phyloP scores from a whole-genome alignment of 2,888 invertebrate genomes.

The Mimas tiliae region DNA sequence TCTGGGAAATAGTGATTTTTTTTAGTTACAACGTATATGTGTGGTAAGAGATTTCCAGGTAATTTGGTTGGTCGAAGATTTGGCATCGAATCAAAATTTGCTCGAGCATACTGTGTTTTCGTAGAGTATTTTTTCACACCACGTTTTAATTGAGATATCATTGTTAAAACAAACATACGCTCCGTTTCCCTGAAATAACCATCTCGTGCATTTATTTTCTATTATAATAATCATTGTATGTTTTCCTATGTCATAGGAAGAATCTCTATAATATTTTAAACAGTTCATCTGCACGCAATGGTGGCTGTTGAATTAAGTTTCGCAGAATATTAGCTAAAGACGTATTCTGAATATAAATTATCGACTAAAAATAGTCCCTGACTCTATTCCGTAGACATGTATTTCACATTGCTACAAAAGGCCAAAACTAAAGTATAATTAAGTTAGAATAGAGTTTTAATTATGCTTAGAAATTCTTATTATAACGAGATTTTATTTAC shows the following conservation, averaged over 20 bases:
- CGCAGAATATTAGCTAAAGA: slow-evolving; percentile 1
- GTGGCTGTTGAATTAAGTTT: slow-evolving; percentile 8
- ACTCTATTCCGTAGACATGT: slow-evolving; percentile 5
- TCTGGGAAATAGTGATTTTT: slow-evolving; percentile 23
- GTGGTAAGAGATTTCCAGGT: slow-evolving; percentile 23
- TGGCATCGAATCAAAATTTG: slow-evolving; percentile 23
- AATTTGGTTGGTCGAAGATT: slow-evolving; percentile 12
- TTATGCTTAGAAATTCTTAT: neutral
- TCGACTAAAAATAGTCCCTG: slow-evolving; percentile 16
- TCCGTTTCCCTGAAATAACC: neutral
- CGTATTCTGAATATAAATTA: slow-evolving; percentile 19
- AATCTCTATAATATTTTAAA: neutral
- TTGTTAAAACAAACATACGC: slow-evolving; percentile 17
- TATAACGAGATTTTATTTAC: neutral
- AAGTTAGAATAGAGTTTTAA: neutral
- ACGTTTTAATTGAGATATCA: slow-evolving; percentile 20
- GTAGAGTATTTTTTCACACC: slow-evolving; percentile 15
- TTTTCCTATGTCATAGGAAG: slow-evolving; percentile 2
- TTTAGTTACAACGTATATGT: slow-evolving; percentile 20
- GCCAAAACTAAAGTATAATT: neutral
- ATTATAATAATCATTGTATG: neutral
- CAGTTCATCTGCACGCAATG: neutral
- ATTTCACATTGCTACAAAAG: neutral
- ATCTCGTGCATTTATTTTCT: slow-evolving; percentile 9
- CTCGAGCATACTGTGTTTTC: slow-evolving; percentile 11